phyloP scores from a whole-genome alignment of 2,113 vertebrate genomes.

The Merops nubicus region DNA sequence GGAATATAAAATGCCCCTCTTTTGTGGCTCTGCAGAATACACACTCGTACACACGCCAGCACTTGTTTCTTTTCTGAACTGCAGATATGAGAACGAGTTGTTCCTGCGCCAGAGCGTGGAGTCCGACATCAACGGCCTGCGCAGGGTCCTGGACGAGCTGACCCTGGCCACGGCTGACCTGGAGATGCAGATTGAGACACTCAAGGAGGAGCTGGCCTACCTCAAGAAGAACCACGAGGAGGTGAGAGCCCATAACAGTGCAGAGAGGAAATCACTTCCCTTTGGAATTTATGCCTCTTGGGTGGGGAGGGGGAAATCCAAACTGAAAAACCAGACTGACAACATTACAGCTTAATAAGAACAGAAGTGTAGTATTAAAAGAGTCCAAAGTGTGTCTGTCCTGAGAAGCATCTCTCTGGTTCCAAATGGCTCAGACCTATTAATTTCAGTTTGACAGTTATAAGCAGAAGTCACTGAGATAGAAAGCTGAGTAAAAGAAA shows the following conservation, averaged over 20 bases:
- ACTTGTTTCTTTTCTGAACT: not conserved
- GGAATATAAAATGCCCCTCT: not conserved
- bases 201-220: conserved; percentile 93
- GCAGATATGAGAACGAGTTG: conserved; percentile 80
- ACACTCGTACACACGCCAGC: fast-evolving
- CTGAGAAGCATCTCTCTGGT: not conserved
- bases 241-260: conserved; percentile 67
- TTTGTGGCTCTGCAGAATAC: not conserved
- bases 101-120: conserved; percentile 76
- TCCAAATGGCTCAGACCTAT: not conserved
- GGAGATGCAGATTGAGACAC: conserved; percentile 81
- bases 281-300: not conserved
- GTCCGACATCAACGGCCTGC: conserved; percentile 77
- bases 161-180: conserved; percentile 76
- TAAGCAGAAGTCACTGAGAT: not conserved
- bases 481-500: not conserved
- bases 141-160: conserved; percentile 79
- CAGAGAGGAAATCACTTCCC: not conserved
- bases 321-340: not conserved
- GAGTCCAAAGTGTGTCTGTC: not conserved
- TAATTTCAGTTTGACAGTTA: not conserved
- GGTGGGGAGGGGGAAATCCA: not conserved
- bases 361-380: not conserved
- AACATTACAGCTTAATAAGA: not conserved
- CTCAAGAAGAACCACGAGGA: conserved; percentile 97